These are phyloP conservation scores for Synodontis membranacea DNA, from an alignment of 2,113 vertebrate species.

Conservation along the genomic window DNA sequence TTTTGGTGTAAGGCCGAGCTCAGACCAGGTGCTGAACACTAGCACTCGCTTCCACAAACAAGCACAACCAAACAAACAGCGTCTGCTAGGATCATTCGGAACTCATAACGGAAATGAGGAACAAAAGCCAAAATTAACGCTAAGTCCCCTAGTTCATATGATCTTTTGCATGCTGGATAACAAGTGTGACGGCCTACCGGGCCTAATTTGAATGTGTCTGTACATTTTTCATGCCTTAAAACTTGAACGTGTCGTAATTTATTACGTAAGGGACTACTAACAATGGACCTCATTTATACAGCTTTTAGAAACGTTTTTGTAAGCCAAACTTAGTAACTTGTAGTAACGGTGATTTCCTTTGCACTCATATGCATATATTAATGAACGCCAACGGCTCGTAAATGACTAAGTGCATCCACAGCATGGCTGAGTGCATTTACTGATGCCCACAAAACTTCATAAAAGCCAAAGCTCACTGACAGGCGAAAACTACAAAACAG, in stretches of 20 bases:
- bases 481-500: background rate
- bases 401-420: background rate
- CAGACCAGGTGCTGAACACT: constrained; percentile 18
- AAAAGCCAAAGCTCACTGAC: background rate
- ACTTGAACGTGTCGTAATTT: background rate
- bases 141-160: background rate
- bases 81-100: background rate
- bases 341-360: background rate
- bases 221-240: background rate
- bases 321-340: background rate
- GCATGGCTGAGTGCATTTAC: background rate
- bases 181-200: background rate
- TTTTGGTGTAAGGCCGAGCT: constrained; percentile 17
- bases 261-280: background rate
- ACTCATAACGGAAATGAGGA: background rate
- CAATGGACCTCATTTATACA: background rate
- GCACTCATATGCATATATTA: background rate
- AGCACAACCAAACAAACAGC: background rate
- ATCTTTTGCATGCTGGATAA: background rate
- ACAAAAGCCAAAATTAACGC: background rate
- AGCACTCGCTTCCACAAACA: background rate
- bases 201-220: background rate
- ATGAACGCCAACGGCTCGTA: background rate
- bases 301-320: background rate
- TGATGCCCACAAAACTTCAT: background rate